Conservation (phyloP, 2,797 vertebrate species). For the Denticeps clupeoides region DNA sequence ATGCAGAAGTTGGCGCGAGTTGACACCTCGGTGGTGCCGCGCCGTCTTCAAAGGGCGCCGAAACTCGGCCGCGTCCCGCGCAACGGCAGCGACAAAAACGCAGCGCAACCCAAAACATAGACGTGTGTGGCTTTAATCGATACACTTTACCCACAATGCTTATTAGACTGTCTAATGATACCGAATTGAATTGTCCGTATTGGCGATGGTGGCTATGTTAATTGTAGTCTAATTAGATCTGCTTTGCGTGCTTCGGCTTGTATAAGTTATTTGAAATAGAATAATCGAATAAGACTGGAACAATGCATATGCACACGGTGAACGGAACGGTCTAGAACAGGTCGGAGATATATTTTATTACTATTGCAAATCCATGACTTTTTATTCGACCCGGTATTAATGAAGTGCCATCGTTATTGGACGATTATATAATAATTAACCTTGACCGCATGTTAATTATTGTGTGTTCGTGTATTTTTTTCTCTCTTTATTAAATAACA, state of each 20-base stretch:
- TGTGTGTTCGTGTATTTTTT: no score
- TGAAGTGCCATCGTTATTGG: no score
- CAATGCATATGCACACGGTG: no score
- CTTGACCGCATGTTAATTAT: no score
- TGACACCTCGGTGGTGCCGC: neutral
- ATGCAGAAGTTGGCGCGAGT: conserved; percentile 4
- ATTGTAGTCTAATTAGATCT: conserved; percentile 32
- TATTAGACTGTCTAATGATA: conserved; percentile 41
- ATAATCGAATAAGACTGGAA: no score
- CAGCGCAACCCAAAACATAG: conserved; percentile 20
- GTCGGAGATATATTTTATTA: no score
- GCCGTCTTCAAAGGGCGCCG: conserved; percentile 14
- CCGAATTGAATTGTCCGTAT: conserved; percentile 29
- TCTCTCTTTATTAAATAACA: no score
- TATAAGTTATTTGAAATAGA: no score
- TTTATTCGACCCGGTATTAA: conserved; percentile 1
- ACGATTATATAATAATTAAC: no score
- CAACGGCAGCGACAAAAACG: conserved; percentile 19
- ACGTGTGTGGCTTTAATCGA: conserved; percentile 28
- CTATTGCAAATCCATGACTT: no score
- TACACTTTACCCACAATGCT: conserved; percentile 31
- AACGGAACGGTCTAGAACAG: no score
- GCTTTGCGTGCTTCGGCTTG: neutral
- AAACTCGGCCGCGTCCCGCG: conserved; percentile 18
- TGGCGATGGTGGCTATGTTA: conserved; percentile 28